Evolutionary conservation across 2,797 vertebrate genomes (phyloP).

Genomic region (Hipposideros larvatus): DNA sequence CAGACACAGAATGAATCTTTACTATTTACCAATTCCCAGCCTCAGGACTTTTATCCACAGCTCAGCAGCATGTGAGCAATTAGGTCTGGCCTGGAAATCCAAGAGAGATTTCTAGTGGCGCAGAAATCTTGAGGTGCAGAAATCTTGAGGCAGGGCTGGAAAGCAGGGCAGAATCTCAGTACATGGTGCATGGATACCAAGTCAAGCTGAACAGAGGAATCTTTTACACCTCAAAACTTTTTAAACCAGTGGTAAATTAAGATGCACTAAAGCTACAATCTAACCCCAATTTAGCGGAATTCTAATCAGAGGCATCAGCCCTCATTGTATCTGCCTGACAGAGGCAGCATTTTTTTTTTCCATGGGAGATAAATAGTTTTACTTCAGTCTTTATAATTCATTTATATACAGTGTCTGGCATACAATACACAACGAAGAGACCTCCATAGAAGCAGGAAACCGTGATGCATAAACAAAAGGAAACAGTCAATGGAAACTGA

Average conservation of each 20-base stretch:
- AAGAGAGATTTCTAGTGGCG: neutral
- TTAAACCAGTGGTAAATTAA: neutral
- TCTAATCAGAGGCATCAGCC: neutral
- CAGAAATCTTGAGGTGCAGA: neutral
- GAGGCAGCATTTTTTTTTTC: neutral
- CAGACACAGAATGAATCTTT: neutral
- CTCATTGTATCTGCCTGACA: neutral
- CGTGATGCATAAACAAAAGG: neutral
- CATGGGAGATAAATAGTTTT: neutral
- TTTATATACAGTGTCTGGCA: neutral
- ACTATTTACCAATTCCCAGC: neutral
- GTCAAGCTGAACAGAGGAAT: neutral
- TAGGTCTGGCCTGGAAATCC: neutral
- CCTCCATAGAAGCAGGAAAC: neutral
- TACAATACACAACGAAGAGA: neutral
- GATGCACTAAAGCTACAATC: neutral
- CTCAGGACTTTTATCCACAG: neutral
- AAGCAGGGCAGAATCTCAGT: neutral
- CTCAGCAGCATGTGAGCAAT: neutral
- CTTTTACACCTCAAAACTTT: neutral
- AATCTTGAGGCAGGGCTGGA: neutral
- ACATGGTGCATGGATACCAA: neutral
- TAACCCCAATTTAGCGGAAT: neutral
- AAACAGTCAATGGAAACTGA: neutral
- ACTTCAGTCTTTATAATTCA: neutral